Evolutionary conservation across 2,888 invertebrate species (phyloP).

Genomic region (Melanotus villosus): DNA sequence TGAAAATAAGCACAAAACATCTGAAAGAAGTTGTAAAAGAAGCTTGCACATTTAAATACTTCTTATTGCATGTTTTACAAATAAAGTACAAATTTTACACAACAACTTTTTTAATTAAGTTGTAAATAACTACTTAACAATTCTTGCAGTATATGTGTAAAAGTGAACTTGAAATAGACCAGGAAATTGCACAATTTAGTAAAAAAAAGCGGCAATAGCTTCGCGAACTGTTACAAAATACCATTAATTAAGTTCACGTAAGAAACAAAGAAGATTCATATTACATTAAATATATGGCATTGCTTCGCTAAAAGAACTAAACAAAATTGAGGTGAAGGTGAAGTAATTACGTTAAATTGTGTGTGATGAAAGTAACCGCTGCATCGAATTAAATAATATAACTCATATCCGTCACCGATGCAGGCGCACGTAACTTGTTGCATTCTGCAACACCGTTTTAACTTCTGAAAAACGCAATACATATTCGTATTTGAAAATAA

Average conservation of each 20-base stretch:
- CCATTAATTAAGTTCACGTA: slow-evolving; percentile 27
- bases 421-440: slow-evolving; percentile 28
- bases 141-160: neutral
- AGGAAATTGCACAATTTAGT: slow-evolving; percentile 27
- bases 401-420: slow-evolving; percentile 53
- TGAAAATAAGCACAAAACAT: too few relatives aligned
- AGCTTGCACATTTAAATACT: too few relatives aligned
- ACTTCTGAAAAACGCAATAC: slow-evolving; percentile 5
- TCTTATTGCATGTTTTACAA: too few relatives aligned
- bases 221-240: slow-evolving; percentile 13
- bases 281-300: slow-evolving; percentile 29
- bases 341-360: slow-evolving; percentile 62
- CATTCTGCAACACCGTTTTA: neutral
- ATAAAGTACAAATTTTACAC: too few relatives aligned
- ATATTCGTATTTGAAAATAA: slow-evolving; percentile 17
- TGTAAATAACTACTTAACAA: too few relatives aligned
- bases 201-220: slow-evolving; percentile 10
- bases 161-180: neutral
- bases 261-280: slow-evolving; percentile 40
- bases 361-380: slow-evolving; percentile 60
- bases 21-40: too few relatives aligned
- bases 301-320: slow-evolving; percentile 42
- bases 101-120: too few relatives aligned
- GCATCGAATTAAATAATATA: slow-evolving; percentile 59
- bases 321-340: slow-evolving; percentile 61